Evolutionary conservation across 2,113 vertebrate genomes (phyloP), one percentile per base, ranked within the genome.

Genomic region (Callospermophilus lateralis): DNA sequence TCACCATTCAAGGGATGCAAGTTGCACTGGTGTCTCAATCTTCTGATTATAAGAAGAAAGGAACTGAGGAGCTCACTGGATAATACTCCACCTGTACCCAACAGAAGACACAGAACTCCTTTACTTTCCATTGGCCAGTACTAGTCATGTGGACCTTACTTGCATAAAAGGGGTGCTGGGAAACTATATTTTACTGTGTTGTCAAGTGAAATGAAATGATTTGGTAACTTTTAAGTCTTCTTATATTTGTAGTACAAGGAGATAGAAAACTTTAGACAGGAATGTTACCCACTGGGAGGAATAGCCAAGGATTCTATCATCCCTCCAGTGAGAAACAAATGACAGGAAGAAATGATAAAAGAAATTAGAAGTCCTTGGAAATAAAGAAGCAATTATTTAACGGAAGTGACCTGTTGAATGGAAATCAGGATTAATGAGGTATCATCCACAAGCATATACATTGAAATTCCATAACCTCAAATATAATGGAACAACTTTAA

Each of bases 341-440:
- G 88, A 92, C 39, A 77, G 48, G 6, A 65, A 89, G 42, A 85
- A 58, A 79, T 55, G 24, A 34, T 22, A 7, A 63, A 83, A 91
- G 77, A 73, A 55, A 84, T 72, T 55, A 76, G 22, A 93, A 90
- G 13, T 65, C 8, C 63, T 94, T 73, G 70, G 58, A 86, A 81
- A 67, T 81, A 39, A 88, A 90, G 86, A 94, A 84, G n/a, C 17
- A 74, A 1, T 42, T 42, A 76, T 61, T 83, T 92, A 65, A 70
- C 61, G 74, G 32, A 93, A 67, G 34, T 91, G 32, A 26, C 17
- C 45, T 78, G 30, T 53, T 95, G 24, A 78, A 13, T 51, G 4
- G 17, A 90, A 94, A 88, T 8, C 8, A 77, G 6, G 17, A 55
- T 70, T 88, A 61, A 90, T 4, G 3, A 85, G 70, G 22, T 55